Evolutionary conservation across 2,113 vertebrate genomes (phyloP).

Genomic region (Syngnathus floridae): DNA sequence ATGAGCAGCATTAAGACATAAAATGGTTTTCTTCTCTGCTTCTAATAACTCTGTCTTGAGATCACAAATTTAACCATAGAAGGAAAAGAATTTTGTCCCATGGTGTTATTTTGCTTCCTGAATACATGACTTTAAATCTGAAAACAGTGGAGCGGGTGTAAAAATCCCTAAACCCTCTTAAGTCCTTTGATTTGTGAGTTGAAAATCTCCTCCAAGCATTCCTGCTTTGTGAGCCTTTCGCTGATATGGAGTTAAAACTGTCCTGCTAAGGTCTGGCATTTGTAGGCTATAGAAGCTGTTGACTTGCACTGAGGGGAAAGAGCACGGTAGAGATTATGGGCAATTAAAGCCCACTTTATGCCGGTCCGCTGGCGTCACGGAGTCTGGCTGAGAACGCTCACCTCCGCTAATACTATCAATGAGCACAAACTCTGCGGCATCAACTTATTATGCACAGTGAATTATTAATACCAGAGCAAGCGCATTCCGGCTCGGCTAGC

Average conservation of each 20-base stretch:
- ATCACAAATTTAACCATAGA: neutral
- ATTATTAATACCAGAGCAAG: conserved; percentile 65
- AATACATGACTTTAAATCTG: conserved; percentile 17
- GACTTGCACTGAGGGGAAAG: conserved; percentile 47
- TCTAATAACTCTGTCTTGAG: neutral
- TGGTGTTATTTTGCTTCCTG: conserved; percentile 1
- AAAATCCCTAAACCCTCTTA: conserved; percentile 24
- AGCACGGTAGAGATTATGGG: conserved; percentile 57
- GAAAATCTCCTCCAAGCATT: conserved; percentile 40
- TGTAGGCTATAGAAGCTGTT: conserved; percentile 44
- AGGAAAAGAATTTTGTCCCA: neutral
- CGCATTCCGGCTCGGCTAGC: conserved; percentile 33
- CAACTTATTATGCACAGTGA: conserved; percentile 60
- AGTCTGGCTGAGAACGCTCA: conserved; percentile 67
- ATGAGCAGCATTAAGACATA: no score
- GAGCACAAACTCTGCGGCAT: conserved; percentile 61
- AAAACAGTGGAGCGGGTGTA: neutral
- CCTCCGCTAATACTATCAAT: conserved; percentile 66
- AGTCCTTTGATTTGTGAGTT: conserved; percentile 23
- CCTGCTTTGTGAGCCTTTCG: conserved; percentile 8
- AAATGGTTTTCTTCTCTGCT: neutral
- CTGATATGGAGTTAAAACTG: conserved; percentile 42
- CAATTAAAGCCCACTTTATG: conserved; percentile 68
- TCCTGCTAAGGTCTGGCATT: conserved; percentile 43
- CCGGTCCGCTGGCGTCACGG: conserved; percentile 60